Evolutionary conservation across 2,113 vertebrate genomes (phyloP).

Genomic region (Nematolebias whitei): DNA sequence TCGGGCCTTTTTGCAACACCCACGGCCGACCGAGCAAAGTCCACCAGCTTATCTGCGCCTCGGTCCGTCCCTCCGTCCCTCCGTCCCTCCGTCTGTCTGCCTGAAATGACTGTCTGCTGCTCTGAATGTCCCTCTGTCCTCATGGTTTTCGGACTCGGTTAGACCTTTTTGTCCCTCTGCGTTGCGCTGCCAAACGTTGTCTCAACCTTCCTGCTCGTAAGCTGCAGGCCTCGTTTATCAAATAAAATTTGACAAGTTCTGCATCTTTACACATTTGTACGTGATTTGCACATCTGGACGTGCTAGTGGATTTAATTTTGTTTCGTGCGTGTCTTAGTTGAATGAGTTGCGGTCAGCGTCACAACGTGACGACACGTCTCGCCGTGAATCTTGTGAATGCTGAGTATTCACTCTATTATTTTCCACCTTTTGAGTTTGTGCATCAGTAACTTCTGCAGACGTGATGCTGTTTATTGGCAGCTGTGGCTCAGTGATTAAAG

Average conservation of each 20-base stretch:
- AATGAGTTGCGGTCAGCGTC: too few species aligned
- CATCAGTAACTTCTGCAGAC: too few species aligned
- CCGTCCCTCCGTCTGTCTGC: conserved; percentile 27
- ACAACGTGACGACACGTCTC: too few species aligned
- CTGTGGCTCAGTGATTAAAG: too few species aligned
- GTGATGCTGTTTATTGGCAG: too few species aligned
- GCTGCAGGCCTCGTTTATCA: not conserved
- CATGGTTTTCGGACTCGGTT: not conserved
- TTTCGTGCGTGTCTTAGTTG: too few species aligned
- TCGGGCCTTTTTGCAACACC: conserved; percentile 74
- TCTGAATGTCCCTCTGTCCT: not conserved
- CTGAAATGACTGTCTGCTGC: conserved; percentile 25
- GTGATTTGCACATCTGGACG: not conserved
- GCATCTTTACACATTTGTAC: not conserved
- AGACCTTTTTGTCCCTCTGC: not conserved
- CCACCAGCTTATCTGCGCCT: conserved; percentile 72
- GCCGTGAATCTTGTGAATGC: too few species aligned
- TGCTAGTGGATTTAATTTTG: too few species aligned
- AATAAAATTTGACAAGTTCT: not conserved
- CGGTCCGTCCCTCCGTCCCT: too few species aligned
- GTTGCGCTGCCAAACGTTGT: conserved; percentile 1
- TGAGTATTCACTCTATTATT: too few species aligned
- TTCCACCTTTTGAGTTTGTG: too few species aligned
- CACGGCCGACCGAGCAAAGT: conserved; percentile 76
- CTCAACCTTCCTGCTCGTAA: not conserved